Base-by-base conservation (phyloP, 2,113 vertebrate genomes). In the Scalopus aquaticus region DNA sequence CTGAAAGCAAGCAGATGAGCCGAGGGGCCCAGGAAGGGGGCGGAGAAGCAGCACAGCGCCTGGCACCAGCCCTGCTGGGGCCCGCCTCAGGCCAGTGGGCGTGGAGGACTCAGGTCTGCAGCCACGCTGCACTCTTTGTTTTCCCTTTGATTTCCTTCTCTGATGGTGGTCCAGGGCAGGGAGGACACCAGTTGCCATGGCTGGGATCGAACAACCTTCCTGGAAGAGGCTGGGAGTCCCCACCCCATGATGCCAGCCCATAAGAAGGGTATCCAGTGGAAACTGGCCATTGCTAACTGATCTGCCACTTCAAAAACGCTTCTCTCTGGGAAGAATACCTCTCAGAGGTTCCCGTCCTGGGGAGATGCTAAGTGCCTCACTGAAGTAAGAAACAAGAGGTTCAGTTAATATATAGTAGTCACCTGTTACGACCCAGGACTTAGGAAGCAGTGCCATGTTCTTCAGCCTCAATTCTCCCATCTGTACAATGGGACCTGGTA, bases 1-100 rank as follows among this genome's bases (percentile, higher is more conserved):
- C 93, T 96, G 93, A 93, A 90, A 97, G 91, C 95, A 91, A 93
- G 92, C 97, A 97, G 97, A 98, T 96, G 97, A 82, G 72, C 89
- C 7, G 5, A 67, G 90, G 35, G 74, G 92, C 77, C 76, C 44
- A 5, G 81, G 80, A 73, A 78, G 49, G 82, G 96, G 51, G 82
- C 22, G 30, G 86, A 67, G 86, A 88, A 84, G 76, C 82, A 44
- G 76, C 80, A 84, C 62, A 97, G 91, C 12, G 81, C 97, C 96
- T 64, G 4, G 98, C 97, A 95, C 97, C 88, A 39, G 65, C 91
- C 69, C 90, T 3, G 3, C 13, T 6, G 28, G 24, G 72, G 85
- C 81, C 49, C 1, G 2, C 84, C 78, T 39, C 20, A 1, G 74
- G 87, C n/a, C 0, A 54, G 72, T 20, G 80, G 86, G 76, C n/a